Conservation (phyloP, 2,797 vertebrate genomes). For the Intellagama lesueurii region DNA sequence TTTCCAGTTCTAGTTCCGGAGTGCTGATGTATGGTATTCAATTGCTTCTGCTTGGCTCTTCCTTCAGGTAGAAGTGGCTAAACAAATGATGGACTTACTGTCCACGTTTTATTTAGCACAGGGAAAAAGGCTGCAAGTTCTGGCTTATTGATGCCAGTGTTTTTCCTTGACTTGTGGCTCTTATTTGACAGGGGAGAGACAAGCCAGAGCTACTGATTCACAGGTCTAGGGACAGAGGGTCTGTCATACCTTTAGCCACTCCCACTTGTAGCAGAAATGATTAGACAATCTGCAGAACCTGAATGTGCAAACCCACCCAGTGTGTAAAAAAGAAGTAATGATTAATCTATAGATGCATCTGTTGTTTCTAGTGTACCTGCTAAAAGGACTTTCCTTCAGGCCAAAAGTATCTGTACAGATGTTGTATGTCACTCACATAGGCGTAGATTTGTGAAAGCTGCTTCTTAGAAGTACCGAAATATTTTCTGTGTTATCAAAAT, state of each 20-base stretch:
- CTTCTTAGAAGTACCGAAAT: background rate
- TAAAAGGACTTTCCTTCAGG: background rate
- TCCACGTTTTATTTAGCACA: background rate
- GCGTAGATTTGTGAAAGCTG: too few species aligned
- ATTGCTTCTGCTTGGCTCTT: background rate
- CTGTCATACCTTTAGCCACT: background rate
- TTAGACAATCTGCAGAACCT: background rate
- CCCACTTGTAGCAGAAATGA: background rate
- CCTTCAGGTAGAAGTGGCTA: background rate
- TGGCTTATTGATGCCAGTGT: background rate
- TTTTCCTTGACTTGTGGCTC: background rate
- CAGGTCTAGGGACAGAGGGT: background rate
- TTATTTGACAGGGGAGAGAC: background rate
- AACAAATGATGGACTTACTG: background rate
- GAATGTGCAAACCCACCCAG: background rate
- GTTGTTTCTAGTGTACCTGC: background rate
- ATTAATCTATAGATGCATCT: background rate
- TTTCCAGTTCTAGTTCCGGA: constrained; percentile 29
- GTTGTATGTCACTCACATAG: background rate
- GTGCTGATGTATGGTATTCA: background rate
- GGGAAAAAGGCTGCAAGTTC: background rate
- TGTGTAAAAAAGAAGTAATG: background rate
- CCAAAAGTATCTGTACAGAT: background rate
- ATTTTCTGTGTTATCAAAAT: background rate
- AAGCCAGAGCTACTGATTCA: background rate